Evolutionary conservation across 1,140 invertebrate species (phyloP).

Genomic region (Akabosia matsudoensis): DNA sequence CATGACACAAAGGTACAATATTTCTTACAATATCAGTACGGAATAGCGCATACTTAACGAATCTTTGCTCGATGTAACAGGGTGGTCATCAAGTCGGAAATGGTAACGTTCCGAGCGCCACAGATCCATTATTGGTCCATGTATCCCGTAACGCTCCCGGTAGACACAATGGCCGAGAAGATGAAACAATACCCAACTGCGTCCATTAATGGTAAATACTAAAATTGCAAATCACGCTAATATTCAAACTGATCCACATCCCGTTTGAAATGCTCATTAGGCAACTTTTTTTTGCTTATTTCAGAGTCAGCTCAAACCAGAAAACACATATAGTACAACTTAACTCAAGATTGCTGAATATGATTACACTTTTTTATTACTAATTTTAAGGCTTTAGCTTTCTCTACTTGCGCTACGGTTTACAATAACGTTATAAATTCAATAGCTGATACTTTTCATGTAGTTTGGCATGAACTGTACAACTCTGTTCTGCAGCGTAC

Average conservation of each 20-base stretch:
- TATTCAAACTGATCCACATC: too few species aligned
- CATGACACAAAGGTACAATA: constrained; percentile 40
- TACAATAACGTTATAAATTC: neutral
- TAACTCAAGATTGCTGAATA: constrained; percentile 40
- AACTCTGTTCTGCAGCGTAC: too few species aligned
- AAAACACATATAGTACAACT: constrained; percentile 39
- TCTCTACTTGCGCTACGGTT: too few species aligned
- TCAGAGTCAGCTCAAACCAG: constrained; percentile 37
- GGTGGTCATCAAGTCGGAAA: constrained; percentile 34
- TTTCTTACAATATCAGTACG: neutral
- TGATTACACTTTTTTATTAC: constrained; percentile 29
- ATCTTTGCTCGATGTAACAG: constrained; percentile 17
- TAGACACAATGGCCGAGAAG: constrained; percentile 31
- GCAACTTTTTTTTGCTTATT: constrained; percentile 7
- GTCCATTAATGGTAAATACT: constrained; percentile 20
- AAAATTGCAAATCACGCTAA: neutral
- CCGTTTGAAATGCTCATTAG: neutral
- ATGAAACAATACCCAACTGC: constrained; percentile 30
- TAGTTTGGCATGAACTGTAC: too few species aligned
- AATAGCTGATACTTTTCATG: too few species aligned
- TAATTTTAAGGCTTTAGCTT: neutral
- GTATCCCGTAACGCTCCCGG: constrained; percentile 35
- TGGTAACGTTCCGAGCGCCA: constrained; percentile 32
- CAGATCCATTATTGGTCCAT: constrained; percentile 38
- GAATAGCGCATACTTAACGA: neutral